phyloP scores from a whole-genome alignment of 2,888 invertebrate species.

The Temnothorax rugatulus region DNA sequence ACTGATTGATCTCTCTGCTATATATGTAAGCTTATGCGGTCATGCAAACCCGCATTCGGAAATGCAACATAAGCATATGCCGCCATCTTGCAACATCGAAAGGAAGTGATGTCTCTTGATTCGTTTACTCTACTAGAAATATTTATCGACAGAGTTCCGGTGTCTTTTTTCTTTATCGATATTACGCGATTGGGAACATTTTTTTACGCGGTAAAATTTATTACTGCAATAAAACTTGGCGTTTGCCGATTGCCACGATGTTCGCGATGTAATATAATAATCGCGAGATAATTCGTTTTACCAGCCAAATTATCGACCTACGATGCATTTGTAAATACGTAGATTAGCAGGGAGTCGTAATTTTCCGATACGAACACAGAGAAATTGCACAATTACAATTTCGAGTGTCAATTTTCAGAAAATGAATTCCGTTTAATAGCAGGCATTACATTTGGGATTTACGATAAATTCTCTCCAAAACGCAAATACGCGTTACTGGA shows the following conservation, averaged over 20 bases:
- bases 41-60: conserved; percentile 5
- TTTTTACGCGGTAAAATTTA: not conserved
- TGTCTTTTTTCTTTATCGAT: not conserved
- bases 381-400: not conserved
- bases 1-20: not conserved
- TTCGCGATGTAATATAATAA: not conserved
- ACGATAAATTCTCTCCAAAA: not conserved
- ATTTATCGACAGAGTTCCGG: conserved; percentile 41
- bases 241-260: not conserved
- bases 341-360: conserved; percentile 15
- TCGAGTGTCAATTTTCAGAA: conserved; percentile 9
- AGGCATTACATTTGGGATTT: not conserved
- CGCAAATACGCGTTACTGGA: not conserved
- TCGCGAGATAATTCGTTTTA: conserved; percentile 25
- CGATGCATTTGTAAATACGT: conserved; percentile 3
- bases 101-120: conserved; percentile 18
- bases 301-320: conserved; percentile 42
- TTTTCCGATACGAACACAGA: not conserved
- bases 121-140: conserved; percentile 22
- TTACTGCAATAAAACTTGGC: not conserved
- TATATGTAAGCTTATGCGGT: conserved; percentile 12
- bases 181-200: not conserved
- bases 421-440: conserved; percentile 18
- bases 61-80: conserved; percentile 11
- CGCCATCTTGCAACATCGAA: conserved; percentile 41